Evolutionary conservation across 2,797 vertebrate genomes (phyloP).

Genomic region (Menidia menidia): DNA sequence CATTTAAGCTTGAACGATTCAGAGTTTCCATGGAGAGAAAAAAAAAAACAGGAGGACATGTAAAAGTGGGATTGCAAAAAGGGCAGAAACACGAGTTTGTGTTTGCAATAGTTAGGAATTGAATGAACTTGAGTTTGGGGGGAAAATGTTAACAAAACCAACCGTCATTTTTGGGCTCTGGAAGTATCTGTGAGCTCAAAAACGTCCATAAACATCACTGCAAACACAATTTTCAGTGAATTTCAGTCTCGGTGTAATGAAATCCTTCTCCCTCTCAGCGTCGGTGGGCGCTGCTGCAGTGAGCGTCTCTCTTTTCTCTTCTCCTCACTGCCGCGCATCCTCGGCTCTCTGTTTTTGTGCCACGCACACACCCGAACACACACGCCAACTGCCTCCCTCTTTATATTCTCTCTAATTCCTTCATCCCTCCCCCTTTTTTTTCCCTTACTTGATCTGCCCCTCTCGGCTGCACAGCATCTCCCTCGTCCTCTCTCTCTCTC

Average conservation of each 20-base stretch:
- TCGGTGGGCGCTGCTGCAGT: conserved; percentile 77
- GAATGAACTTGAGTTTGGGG: neutral
- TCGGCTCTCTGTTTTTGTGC: conserved; percentile 24
- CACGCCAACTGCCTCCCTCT: conserved; percentile 45
- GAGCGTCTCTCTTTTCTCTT: conserved; percentile 67
- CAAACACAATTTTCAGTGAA: conserved; percentile 52
- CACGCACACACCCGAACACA: conserved; percentile 5
- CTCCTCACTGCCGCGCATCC: conserved; percentile 50
- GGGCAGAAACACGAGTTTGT: conserved; percentile 5
- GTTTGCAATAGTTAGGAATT: conserved; percentile 16
- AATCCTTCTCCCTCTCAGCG: conserved; percentile 78
- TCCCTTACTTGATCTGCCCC: conserved; percentile 64
- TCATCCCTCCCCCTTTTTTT: conserved; percentile 72
- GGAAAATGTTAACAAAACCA: neutral
- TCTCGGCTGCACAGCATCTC: conserved; percentile 65
- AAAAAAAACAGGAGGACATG: conserved; percentile 17
- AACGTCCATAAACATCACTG: conserved; percentile 46
- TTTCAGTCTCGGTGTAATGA: conserved; percentile 68
- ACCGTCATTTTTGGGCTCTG: conserved; percentile 18
- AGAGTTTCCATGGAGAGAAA: conserved; percentile 39
- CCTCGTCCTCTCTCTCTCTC: conserved; percentile 35
- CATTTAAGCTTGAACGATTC: conserved; percentile 75
- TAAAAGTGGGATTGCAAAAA: conserved; percentile 13
- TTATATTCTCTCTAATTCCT: conserved; percentile 76
- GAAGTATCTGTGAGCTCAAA: conserved; percentile 23